Conservation (phyloP, 2,888 invertebrate genomes). For the Drosophila colorata region DNA sequence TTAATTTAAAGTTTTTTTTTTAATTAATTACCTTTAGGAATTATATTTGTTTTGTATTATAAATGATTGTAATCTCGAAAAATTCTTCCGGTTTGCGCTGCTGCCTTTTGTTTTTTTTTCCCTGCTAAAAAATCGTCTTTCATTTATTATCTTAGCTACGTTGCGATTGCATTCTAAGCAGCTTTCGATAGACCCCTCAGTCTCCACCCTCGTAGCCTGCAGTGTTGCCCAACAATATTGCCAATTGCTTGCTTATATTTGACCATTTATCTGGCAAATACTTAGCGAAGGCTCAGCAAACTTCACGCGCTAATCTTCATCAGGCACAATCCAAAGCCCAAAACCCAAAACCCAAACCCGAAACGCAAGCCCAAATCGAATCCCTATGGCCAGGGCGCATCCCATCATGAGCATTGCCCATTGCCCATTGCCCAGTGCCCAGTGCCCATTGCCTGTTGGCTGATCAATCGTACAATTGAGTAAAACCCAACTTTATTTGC, state of each 20-base stretch:
- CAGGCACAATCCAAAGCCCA: slow-evolving; percentile 41
- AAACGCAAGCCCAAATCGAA: slow-evolving; percentile 55
- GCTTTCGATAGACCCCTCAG: not conserved
- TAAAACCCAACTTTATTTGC: slow-evolving; percentile 80
- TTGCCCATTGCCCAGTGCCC: slow-evolving; percentile 63
- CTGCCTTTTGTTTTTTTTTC: too few species aligned
- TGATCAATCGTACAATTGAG: slow-evolving; percentile 81
- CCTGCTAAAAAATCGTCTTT: not conserved
- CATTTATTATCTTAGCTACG: slow-evolving; percentile 3
- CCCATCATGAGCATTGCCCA: slow-evolving; percentile 56
- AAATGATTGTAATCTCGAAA: too few species aligned
- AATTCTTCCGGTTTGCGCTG: too few species aligned
- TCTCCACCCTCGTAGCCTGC: slow-evolving; percentile 1
- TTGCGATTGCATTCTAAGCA: slow-evolving; percentile 7
- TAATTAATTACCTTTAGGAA: too few species aligned
- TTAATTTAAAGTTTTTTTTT: too few species aligned
- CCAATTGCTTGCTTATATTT: slow-evolving; percentile 46
- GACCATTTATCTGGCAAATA: slow-evolving; percentile 59
- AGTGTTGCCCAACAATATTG: slow-evolving; percentile 17
- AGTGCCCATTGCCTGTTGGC: slow-evolving; percentile 68
- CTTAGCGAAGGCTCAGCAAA: slow-evolving; percentile 40
- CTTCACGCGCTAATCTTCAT: slow-evolving; percentile 69
- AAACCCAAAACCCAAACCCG: slow-evolving; percentile 51
- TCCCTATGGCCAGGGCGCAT: slow-evolving; percentile 61
- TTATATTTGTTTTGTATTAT: too few species aligned